These are phyloP conservation scores for Dyspetes luteomarginatus DNA, from an alignment of 2,888 invertebrate species.

Conservation along the genomic window DNA sequence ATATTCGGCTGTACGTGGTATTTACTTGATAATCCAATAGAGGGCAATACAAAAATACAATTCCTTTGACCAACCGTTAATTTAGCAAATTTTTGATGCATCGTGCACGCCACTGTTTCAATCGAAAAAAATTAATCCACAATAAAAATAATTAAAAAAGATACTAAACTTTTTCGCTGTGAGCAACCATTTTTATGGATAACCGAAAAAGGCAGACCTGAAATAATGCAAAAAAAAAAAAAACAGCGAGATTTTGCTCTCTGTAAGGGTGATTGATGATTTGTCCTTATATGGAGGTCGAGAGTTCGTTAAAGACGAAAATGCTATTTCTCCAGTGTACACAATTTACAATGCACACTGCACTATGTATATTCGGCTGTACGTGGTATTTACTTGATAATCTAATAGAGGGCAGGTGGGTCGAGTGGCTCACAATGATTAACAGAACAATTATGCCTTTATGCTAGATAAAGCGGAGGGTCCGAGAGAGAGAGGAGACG, in stretches of 20 bases:
- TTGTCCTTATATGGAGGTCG: too few relatives aligned
- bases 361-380: neutral
- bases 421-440: conserved; percentile 9
- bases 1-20: neutral
- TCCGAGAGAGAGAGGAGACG: conserved; percentile 8
- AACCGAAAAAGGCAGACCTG: neutral
- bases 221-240: neutral
- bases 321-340: too few relatives aligned
- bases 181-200: too few relatives aligned
- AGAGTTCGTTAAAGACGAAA: neutral
- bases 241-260: too few relatives aligned
- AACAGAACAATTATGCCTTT: conserved; percentile 54
- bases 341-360: too few relatives aligned
- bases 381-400: neutral
- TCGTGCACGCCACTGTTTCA: too few relatives aligned
- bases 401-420: neutral
- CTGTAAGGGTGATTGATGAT: too few relatives aligned
- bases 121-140: too few relatives aligned
- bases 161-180: too few relatives aligned
- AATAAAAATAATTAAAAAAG: neutral
- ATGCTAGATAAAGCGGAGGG: conserved; percentile 25
- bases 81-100: too few relatives aligned
- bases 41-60: too few relatives aligned
- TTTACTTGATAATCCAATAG: neutral
- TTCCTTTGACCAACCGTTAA: too few relatives aligned